A percentile compares a stretch with the other conserved stretches of the same genome.
Conservation (phyloP, 2,797 vertebrate species). For the Gallinago nigripennis region DNA sequence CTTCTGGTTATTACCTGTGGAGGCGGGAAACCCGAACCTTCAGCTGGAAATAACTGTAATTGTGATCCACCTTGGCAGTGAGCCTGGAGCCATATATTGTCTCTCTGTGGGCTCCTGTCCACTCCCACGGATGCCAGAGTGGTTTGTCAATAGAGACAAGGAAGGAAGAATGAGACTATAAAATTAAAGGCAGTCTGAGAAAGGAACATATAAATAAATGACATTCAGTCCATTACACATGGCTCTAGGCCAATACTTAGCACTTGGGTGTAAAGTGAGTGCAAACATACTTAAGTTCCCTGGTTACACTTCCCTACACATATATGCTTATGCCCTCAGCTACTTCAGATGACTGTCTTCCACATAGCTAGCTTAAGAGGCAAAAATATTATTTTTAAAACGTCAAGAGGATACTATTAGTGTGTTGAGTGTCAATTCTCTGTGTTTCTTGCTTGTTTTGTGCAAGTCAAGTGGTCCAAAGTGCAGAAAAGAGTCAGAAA, state of each 20-base stretch:
- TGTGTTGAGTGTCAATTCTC: background rate
- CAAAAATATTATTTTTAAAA: background rate
- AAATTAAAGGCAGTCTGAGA: conserved; percentile 8
- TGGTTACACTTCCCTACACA: background rate
- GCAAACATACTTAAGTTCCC: background rate
- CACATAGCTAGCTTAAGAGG: background rate
- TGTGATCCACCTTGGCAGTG: background rate
- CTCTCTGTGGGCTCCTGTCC: background rate
- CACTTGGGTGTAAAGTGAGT: background rate
- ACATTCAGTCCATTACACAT: background rate
- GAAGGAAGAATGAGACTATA: conserved; percentile 22
- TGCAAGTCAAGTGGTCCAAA: background rate
- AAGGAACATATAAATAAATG: background rate
- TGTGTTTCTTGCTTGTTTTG: background rate
- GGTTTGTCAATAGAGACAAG: conserved; percentile 18
- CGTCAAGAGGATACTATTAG: background rate
- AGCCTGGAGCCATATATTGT: background rate
- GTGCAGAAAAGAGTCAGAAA: background rate
- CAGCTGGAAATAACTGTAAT: background rate
- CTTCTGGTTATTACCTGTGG: conserved; percentile 8
- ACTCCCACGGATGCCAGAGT: conserved; percentile 6
- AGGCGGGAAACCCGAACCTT: background rate
- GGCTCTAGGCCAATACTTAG: background rate
- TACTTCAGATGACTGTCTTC: background rate
- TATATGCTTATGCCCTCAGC: background rate